These are phyloP conservation scores for Drosophila ambigua DNA, from an alignment of 1,140 invertebrate genomes.

Conservation along the genomic window DNA sequence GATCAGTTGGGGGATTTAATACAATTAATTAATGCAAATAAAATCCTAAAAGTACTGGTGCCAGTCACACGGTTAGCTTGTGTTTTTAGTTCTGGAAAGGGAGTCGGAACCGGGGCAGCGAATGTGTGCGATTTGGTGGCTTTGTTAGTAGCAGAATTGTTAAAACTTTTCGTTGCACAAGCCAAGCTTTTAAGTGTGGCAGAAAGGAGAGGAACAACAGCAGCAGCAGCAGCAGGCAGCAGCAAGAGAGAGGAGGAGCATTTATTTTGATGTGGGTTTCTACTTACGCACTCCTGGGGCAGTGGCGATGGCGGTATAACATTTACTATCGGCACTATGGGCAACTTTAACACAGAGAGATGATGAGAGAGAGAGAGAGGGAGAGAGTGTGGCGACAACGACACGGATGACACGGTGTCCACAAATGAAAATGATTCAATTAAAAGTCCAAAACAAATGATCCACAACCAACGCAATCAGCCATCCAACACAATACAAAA, in stretches of 20 bases:
- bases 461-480: conserved; percentile 39
- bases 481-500: conserved; percentile 28
- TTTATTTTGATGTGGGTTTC: conserved; percentile 35
- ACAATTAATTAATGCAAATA: too few species aligned
- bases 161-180: conserved; percentile 25
- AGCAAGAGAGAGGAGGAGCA: conserved; percentile 30
- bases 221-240: conserved; percentile 1
- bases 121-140: too few species aligned
- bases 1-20: not conserved
- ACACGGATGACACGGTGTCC: conserved; percentile 39
- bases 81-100: not conserved
- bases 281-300: conserved; percentile 79
- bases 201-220: conserved; percentile 7
- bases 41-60: too few species aligned
- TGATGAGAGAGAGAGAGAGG: conserved; percentile 37
- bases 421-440: conserved; percentile 74
- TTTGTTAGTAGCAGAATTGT: too few species aligned
- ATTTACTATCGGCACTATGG: conserved; percentile 79
- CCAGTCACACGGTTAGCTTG: not conserved
- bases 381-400: conserved; percentile 44
- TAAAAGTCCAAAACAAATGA: conserved; percentile 58
- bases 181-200: conserved; percentile 32
- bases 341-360: conserved; percentile 68
- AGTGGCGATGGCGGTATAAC: conserved; percentile 74
- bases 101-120: too few species aligned